These are phyloP conservation scores for Torymus texanus DNA, from an alignment of 2,888 invertebrate genomes.

Conservation along the genomic window DNA sequence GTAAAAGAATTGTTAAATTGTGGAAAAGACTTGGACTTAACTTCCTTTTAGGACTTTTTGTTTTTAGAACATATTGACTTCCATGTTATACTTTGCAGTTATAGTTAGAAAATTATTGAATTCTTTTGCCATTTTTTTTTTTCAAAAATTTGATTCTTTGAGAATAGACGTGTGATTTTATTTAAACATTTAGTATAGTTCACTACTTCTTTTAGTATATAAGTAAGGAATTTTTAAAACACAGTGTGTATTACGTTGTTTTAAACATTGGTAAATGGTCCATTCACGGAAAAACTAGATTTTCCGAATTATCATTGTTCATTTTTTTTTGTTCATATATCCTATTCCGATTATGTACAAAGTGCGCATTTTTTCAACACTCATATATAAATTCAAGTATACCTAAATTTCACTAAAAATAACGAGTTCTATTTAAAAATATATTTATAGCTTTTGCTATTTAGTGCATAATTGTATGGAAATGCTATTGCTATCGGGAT, in stretches of 20 bases:
- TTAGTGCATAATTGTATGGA: not conserved
- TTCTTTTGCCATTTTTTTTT: constrained; percentile 5
- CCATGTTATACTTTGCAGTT: not conserved
- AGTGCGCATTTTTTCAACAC: not conserved
- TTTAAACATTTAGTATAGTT: constrained; percentile 18
- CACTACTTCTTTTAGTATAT: not conserved
- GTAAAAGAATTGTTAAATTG: not conserved
- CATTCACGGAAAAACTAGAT: constrained; percentile 41
- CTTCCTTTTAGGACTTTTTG: constrained; percentile 31
- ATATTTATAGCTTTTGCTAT: not conserved
- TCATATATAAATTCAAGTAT: not conserved
- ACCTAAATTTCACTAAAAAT: constrained; percentile 1
- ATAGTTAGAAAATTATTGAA: constrained; percentile 15
- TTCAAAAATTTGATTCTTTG: not conserved
- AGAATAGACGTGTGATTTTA: constrained; percentile 6
- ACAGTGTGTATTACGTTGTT: constrained; percentile 24
- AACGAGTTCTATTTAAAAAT: constrained; percentile 17
- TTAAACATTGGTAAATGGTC: constrained; percentile 47
- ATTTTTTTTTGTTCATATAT: not conserved
- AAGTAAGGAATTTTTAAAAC: constrained; percentile 7
- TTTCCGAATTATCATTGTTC: constrained; percentile 33
- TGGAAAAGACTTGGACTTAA: not conserved
- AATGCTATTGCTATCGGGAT: constrained; percentile 8
- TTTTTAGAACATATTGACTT: constrained; percentile 38
- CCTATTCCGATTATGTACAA: constrained; percentile 33